Evolutionary conservation across 2,888 invertebrate genomes (phyloP), one percentile per base, ranked within the genome.

Genomic region (Frankliniella fusca): DNA sequence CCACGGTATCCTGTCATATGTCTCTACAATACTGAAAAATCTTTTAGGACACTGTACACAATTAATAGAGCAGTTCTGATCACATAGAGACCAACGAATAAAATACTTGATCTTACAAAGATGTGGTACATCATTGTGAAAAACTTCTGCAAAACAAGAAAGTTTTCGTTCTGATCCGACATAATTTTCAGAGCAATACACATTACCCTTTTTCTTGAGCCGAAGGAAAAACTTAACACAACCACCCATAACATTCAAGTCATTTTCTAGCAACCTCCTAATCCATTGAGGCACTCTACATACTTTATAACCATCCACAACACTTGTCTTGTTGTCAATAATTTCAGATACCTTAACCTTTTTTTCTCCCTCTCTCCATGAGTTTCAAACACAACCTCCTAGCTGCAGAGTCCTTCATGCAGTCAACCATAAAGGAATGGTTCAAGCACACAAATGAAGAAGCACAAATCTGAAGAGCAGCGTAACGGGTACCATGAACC

Each of bases 391-490:
- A 65, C 7, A 18, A 65, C 11, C 7, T 18, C 7, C 65, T 10
- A 65, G 20, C 65, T 18, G 20, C n/a, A n/a, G n/a, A n/a, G n/a
- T n/a, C n/a, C n/a, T n/a, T n/a, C n/a, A n/a, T n/a, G n/a, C n/a
- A n/a, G n/a, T n/a, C n/a, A n/a, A n/a, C n/a, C n/a, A n/a, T n/a
- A n/a, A n/a, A n/a, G n/a, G n/a, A n/a, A n/a, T n/a, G n/a, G n/a
- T n/a, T n/a, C n/a, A n/a, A n/a, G n/a, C n/a, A n/a, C n/a, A n/a
- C 65, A 65, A 15, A 18, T 65, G 65, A 20, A 10, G 65, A 65
- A 7, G 65, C 20, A 70, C 48, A 28, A 48, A 82, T 80, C 49
- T 82, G 82, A 3, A 80, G 80, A 15, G 50, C 80, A 10, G 80
- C 49, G 28, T 65, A 65, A 11, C 65, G 11, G 11, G 65, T 65